Percentiles rank a stretch among this genome's conserved stretches.
phyloP scores from a whole-genome alignment of 2,797 vertebrate species.

The Intellagama lesueurii region DNA sequence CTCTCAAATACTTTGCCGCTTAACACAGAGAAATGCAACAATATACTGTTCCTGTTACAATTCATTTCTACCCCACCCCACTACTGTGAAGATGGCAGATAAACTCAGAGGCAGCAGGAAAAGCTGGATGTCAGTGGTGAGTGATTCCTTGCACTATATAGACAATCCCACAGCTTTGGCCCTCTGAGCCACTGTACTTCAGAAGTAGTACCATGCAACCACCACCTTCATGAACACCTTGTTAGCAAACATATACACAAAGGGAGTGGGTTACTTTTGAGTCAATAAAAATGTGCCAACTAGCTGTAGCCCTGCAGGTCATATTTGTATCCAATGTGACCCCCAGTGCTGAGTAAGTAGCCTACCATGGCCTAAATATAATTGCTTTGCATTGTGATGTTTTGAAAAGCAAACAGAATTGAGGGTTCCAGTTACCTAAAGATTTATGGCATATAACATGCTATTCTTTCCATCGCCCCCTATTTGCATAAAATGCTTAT shows the following conservation, averaged over 20 bases:
- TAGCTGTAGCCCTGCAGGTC: neutral
- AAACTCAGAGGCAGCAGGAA: too few species aligned
- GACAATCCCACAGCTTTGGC: too few species aligned
- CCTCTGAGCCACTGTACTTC: neutral
- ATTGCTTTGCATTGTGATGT: constrained; percentile 45
- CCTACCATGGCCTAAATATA: constrained; percentile 23
- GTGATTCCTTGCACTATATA: too few species aligned
- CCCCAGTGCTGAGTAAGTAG: neutral
- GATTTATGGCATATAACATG: constrained; percentile 21
- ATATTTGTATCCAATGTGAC: constrained; percentile 24
- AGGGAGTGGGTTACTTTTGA: neutral
- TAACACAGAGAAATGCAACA: too few species aligned
- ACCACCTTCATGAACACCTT: neutral
- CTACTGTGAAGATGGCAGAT: too few species aligned
- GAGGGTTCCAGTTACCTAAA: neutral
- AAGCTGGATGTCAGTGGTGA: too few species aligned
- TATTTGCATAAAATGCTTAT: constrained; percentile 62
- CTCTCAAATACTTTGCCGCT: too few species aligned
- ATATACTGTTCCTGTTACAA: too few species aligned
- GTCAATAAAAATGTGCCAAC: neutral
- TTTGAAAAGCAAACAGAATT: constrained; percentile 26
- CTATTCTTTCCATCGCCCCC: neutral
- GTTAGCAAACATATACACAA: neutral
- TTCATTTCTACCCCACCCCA: too few species aligned
- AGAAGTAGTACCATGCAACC: neutral